Percentiles rank a stretch among this genome's conserved stretches.
Conservation (phyloP, 2,888 invertebrate genomes). For the Cataglyphis altisquamis region DNA sequence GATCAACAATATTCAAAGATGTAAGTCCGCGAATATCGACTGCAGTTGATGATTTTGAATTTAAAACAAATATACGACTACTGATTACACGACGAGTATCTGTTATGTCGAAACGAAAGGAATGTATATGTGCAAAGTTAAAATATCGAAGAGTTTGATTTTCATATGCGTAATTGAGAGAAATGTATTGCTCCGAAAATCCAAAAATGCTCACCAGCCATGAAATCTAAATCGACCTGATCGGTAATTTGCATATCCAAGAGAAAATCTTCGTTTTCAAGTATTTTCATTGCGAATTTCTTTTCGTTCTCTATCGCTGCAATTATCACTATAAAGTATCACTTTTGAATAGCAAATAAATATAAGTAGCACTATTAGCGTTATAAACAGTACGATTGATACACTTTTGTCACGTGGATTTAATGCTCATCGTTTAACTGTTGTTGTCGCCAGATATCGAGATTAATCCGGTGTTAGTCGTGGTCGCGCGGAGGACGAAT, state of each 20-base stretch:
- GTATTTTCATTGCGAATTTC: neutral
- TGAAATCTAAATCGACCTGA: neutral
- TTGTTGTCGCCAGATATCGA: neutral
- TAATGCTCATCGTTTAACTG: neutral
- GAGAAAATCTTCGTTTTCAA: neutral
- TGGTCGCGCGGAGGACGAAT: neutral
- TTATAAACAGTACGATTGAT: slow-evolving; percentile 2
- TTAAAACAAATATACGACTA: neutral
- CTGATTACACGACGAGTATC: too few relatives aligned
- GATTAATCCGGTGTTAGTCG: neutral
- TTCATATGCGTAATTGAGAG: neutral
- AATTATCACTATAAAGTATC: neutral
- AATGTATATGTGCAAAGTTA: neutral
- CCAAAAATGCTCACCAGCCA: neutral
- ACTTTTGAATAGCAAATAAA: neutral
- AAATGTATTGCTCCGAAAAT: neutral
- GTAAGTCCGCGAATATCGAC: neutral
- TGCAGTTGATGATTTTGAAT: neutral
- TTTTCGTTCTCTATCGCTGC: neutral
- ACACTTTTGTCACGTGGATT: slow-evolving; percentile 1
- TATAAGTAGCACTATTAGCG: neutral
- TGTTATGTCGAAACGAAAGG: neutral
- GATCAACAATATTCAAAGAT: neutral
- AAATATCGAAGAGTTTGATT: neutral
- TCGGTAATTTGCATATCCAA: neutral